These are phyloP conservation scores for Acrocephalus scirpaceus DNA, from an alignment of 2,797 vertebrate species.

Conservation along the genomic window DNA sequence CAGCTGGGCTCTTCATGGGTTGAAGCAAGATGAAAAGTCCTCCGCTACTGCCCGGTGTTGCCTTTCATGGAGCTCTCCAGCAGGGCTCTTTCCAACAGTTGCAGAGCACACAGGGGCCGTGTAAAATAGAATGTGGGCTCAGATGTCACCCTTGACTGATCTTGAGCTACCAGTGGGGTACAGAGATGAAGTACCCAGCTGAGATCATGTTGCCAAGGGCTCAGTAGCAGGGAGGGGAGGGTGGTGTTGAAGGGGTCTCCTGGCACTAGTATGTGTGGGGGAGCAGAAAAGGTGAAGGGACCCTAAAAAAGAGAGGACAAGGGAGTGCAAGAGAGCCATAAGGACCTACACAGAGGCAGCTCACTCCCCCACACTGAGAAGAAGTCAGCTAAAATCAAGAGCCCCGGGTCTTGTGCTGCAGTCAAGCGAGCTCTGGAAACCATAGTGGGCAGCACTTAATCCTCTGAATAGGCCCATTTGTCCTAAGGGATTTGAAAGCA, in stretches of 20 bases:
- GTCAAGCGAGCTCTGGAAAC: background rate
- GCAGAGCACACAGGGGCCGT: background rate
- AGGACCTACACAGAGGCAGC: background rate
- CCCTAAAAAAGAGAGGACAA: background rate
- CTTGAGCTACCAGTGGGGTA: background rate
- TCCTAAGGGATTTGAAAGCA: background rate
- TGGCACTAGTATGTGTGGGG: background rate
- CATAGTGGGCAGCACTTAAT: background rate
- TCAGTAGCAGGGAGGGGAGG: background rate
- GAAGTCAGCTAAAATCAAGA: background rate
- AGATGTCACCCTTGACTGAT: constrained; percentile 53
- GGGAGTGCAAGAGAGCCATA: background rate
- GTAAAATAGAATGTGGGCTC: constrained; percentile 41
- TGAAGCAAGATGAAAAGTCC: constrained; percentile 13
- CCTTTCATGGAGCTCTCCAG: constrained; percentile 44
- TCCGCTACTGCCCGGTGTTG: background rate
- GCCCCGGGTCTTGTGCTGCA: background rate
- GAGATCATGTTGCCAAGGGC: background rate
- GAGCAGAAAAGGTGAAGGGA: background rate
- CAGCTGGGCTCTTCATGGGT: background rate
- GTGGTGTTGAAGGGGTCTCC: background rate
- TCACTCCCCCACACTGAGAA: background rate
- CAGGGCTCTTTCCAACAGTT: constrained; percentile 25
- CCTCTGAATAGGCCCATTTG: background rate
- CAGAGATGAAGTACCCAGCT: background rate